Evolutionary conservation across 2,888 invertebrate genomes (phyloP), one percentile per base, ranked within the genome.

Genomic region (Lithophane ornitopus): DNA sequence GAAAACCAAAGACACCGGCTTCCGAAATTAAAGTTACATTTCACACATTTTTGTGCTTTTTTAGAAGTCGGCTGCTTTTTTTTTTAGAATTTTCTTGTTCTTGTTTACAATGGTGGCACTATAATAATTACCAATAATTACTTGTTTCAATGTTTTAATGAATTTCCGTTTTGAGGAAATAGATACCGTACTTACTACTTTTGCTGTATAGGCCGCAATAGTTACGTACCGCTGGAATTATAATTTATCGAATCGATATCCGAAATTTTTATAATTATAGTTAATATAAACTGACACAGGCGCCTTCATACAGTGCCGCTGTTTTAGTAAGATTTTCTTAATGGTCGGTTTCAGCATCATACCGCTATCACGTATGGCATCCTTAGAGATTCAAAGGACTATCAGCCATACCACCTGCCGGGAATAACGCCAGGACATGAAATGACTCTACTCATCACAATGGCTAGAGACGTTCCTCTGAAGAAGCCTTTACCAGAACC

Each of bases 401-500:
- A 76, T 0, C 91, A 93, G 0, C 91, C 94, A 0, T 96, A 92
- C 74, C 61, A 85, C 1, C 88, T 96, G 9, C 96, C 95, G 0
- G 96, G 96, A 0, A 92, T 96, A 46, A 92, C 94, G 3, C 96
- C 96, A 0, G 93, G 90, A 0, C 92, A 93, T 69, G 93, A 93
- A 80, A 94, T 95, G 94, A 82, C 58, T 22, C 80, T 96, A 0
- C 70, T 94, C 0, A 88, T 95, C 1, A 91, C 82, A 7, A 94
- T 95, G 94, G 90, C 91, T 0, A 91, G 96, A 26, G 96, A 96
- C 76, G 9, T 96, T 26, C 96, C 96, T 0, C 9, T 96, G 56
- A 95, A 94, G 88, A 96, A 94, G 84, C 96, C 96, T 0, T 84
- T 94, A 7, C 94, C 94, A 4, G 95, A 95, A 87, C 96, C 96